Evolutionary conservation across 2,888 invertebrate genomes (phyloP).

Genomic region (Drosophila mimetica): DNA sequence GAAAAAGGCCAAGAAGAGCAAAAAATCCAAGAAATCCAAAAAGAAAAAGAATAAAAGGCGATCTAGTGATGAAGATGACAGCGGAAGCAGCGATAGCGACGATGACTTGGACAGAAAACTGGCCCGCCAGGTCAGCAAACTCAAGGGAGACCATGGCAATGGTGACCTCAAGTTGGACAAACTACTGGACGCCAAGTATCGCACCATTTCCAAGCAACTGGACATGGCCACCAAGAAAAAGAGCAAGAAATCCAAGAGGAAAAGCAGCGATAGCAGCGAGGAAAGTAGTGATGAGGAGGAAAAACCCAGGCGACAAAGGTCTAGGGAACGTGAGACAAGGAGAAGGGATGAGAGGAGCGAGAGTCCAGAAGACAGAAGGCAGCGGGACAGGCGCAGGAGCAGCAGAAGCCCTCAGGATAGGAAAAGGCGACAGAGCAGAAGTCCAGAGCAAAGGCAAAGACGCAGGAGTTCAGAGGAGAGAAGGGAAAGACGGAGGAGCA

Average conservation of each 20-base stretch:
- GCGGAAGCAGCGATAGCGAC: conserved; percentile 29
- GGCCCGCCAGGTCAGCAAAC: conserved; percentile 85
- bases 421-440: neutral
- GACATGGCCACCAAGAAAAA: conserved; percentile 79
- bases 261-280: conserved; percentile 35
- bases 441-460: neutral
- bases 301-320: neutral
- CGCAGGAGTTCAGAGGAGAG: conserved; percentile 6
- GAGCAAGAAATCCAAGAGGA: conserved; percentile 41
- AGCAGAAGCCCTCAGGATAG: conserved; percentile 6
- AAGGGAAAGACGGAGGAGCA: neutral
- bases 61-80: conserved; percentile 67
- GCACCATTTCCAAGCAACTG: conserved; percentile 83
- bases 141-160: conserved; percentile 85
- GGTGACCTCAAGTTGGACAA: conserved; percentile 80
- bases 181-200: conserved; percentile 82
- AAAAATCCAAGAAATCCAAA: conserved; percentile 66
- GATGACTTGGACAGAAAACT: conserved; percentile 88
- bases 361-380: conserved; percentile 1
- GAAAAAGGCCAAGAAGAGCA: conserved; percentile 64
- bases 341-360: conserved; percentile 2
- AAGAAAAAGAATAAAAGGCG: conserved; percentile 74
- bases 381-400: conserved; percentile 5
- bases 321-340: conserved; percentile 3
- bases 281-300: conserved; percentile 28